Percentiles rank a stretch among this genome's conserved stretches.
Evolutionary conservation across 2,888 invertebrate species (phyloP).

Genomic region (Amiota minor): DNA sequence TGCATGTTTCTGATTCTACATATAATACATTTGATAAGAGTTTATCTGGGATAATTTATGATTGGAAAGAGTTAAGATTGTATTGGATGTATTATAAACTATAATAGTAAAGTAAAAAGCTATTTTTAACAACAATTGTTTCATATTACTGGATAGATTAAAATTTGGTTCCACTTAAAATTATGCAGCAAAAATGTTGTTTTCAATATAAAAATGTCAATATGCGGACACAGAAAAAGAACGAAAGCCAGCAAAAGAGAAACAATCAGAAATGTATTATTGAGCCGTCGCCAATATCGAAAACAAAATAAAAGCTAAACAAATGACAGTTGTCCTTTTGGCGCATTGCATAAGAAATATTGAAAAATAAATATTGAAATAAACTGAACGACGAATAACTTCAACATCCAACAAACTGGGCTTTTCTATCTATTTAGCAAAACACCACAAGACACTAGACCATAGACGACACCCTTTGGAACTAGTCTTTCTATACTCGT

Average conservation of each 20-base stretch:
- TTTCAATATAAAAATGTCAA: neutral
- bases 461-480: too few species aligned
- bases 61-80: neutral
- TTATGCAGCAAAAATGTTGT: slow-evolving; percentile 41
- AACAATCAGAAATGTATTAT: neutral
- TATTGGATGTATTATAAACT: too few species aligned
- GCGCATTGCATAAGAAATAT: slow-evolving; percentile 21
- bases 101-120: too few species aligned
- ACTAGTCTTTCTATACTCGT: too few species aligned
- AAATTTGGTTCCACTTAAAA: slow-evolving; percentile 51
- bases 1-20: neutral
- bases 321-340: slow-evolving; percentile 18
- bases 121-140: too few species aligned
- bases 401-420: slow-evolving; percentile 7
- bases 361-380: neutral
- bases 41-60: neutral
- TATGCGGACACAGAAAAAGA: too few species aligned
- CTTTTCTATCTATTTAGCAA: slow-evolving; percentile 12
- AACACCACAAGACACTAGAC: too few species aligned
- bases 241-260: neutral
- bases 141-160: neutral
- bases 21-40: neutral
- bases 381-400: neutral
- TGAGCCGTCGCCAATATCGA: slow-evolving; percentile 14
- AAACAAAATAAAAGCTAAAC: slow-evolving; percentile 19